Conservation (phyloP, 2,797 vertebrate species). For the Platalea minor region DNA sequence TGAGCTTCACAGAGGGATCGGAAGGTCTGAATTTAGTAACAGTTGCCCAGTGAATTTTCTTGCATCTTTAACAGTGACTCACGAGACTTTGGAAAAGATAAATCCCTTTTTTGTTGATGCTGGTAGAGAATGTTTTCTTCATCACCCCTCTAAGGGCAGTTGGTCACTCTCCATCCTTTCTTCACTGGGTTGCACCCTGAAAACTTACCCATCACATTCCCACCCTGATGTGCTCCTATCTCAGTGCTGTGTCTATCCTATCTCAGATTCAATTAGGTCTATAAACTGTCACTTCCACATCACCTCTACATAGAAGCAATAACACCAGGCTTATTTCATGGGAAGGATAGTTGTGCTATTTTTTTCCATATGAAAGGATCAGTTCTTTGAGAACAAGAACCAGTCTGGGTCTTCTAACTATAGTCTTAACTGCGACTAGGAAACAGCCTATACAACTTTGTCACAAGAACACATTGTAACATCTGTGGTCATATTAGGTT, state of each 20-base stretch:
- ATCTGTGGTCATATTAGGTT: background rate
- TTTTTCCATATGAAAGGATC: background rate
- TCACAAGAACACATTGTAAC: background rate
- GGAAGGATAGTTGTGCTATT: background rate
- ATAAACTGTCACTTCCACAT: background rate
- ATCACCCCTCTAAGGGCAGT: background rate
- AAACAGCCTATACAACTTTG: background rate
- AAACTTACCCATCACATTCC: background rate
- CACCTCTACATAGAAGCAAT: background rate
- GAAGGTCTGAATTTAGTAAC: background rate
- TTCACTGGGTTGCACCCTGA: background rate
- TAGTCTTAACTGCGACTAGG: background rate
- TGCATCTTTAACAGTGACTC: background rate
- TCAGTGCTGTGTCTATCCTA: background rate
- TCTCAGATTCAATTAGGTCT: background rate
- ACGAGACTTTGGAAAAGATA: background rate
- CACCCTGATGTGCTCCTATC: background rate
- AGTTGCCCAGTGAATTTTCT: background rate
- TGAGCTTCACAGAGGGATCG: background rate
- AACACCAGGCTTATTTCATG: background rate
- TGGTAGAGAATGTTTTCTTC: background rate
- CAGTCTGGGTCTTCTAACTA: background rate
- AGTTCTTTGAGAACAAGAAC: background rate
- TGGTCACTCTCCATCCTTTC: background rate
- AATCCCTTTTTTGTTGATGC: background rate